Percentiles rank a stretch among this genome's conserved stretches.
Evolutionary conservation across 2,113 vertebrate genomes (phyloP).

Genomic region (Chloebia gouldiae): DNA sequence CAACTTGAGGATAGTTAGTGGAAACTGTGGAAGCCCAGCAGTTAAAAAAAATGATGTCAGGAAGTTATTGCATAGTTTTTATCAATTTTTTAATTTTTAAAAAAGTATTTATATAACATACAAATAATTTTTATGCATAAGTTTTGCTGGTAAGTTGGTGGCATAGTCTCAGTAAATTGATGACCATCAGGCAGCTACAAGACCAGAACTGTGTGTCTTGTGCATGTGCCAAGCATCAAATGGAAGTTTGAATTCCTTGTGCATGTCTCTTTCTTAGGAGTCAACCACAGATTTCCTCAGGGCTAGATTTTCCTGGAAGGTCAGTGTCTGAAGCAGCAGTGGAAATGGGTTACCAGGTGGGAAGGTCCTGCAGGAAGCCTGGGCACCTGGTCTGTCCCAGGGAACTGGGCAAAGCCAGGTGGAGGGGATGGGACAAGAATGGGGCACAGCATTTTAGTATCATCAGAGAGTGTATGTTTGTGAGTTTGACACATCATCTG

Average conservation of each 20-base stretch:
- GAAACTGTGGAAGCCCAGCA: background rate
- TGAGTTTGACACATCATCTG: background rate
- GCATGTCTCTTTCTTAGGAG: background rate
- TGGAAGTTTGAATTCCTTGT: background rate
- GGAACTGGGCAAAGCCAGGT: background rate
- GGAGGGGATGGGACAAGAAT: background rate
- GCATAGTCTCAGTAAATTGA: background rate
- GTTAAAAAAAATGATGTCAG: background rate
- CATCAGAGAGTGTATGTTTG: background rate
- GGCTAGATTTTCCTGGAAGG: background rate
- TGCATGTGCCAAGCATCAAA: background rate
- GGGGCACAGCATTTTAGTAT: background rate
- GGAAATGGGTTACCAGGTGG: background rate
- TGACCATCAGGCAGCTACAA: rapidly evolving
- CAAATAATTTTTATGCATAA: background rate
- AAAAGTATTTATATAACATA: background rate
- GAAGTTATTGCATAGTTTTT: background rate
- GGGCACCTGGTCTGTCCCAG: background rate
- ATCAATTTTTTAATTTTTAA: background rate
- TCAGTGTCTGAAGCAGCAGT: background rate
- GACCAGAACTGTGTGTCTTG: background rate
- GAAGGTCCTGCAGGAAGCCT: background rate
- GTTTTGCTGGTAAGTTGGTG: background rate
- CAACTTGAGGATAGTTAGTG: background rate
- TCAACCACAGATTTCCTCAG: background rate